phyloP scores from a whole-genome alignment of 92 coral and sea anemone genomes.

The Phenganax subtilis region DNA sequence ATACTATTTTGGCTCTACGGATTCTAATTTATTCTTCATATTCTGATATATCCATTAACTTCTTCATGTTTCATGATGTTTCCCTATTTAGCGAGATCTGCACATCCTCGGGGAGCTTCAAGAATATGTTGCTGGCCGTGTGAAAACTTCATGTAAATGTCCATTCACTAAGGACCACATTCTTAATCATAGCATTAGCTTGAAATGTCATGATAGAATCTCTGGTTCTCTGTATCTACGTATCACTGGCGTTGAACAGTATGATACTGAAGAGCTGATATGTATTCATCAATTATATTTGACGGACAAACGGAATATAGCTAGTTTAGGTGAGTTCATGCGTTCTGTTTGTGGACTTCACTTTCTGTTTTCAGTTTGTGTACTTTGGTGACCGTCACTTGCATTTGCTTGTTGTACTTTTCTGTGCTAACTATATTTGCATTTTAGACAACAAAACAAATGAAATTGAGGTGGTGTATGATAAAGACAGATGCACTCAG shows the following conservation, averaged over 20 bases:
- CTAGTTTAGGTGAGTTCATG: conserved; percentile 61
- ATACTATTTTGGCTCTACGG: too few species aligned
- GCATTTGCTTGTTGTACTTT: too few species aligned
- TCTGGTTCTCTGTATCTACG: conserved; percentile 67
- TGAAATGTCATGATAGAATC: conserved; percentile 72
- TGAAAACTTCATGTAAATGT: conserved; percentile 72
- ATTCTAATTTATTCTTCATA: too few species aligned
- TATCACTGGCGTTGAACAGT: conserved; percentile 43
- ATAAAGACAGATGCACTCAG: conserved; percentile 52
- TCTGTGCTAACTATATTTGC: neutral
- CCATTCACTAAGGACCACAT: conserved; percentile 54
- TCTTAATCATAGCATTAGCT: conserved; percentile 42
- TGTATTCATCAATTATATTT: conserved; percentile 58
- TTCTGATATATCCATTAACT: too few species aligned
- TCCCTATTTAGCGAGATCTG: conserved; percentile 38
- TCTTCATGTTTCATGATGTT: neutral
- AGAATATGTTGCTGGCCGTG: conserved; percentile 52
- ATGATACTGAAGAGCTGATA: conserved; percentile 50
- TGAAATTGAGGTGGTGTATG: conserved; percentile 55
- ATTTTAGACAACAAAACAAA: conserved; percentile 65
- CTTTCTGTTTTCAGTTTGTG: neutral
- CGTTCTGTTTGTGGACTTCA: neutral
- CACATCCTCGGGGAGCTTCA: conserved; percentile 49
- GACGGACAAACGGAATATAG: conserved; percentile 58
- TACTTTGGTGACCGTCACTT: neutral